Evolutionary conservation across 2,113 vertebrate species (phyloP).

Genomic region (Pachyramphus minor): DNA sequence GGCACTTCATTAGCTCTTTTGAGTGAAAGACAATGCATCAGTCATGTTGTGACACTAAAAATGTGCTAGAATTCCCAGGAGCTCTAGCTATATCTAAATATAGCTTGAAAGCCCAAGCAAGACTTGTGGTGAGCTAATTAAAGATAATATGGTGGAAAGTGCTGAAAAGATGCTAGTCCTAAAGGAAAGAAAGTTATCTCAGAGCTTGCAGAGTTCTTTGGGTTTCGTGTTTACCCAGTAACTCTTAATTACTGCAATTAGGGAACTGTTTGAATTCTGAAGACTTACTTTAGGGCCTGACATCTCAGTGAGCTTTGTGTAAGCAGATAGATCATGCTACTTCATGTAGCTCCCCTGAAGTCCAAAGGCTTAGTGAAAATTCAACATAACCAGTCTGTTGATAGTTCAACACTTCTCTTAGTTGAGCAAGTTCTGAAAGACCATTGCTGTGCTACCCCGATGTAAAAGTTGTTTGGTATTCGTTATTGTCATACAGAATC

Average conservation of each 20-base stretch:
- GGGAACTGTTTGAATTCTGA: background rate
- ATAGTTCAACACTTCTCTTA: background rate
- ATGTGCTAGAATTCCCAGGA: background rate
- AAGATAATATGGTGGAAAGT: background rate
- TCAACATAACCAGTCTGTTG: rapidly evolving
- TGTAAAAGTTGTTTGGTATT: background rate
- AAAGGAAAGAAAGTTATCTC: background rate
- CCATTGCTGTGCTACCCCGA: background rate
- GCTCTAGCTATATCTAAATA: background rate
- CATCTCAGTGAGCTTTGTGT: background rate
- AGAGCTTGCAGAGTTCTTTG: background rate
- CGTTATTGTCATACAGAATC: background rate
- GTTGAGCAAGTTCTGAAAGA: background rate
- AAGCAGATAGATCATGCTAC: background rate
- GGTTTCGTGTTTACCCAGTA: background rate
- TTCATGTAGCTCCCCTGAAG: background rate
- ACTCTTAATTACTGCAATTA: background rate
- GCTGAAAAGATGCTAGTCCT: background rate
- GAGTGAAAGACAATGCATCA: background rate
- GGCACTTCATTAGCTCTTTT: background rate
- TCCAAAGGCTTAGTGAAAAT: background rate
- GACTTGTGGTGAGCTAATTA: background rate
- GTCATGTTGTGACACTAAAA: background rate
- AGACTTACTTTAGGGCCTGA: background rate
- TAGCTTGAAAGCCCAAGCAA: background rate